Evolutionary conservation across 2,888 invertebrate species (phyloP).

Genomic region (Agapostemon virescens): DNA sequence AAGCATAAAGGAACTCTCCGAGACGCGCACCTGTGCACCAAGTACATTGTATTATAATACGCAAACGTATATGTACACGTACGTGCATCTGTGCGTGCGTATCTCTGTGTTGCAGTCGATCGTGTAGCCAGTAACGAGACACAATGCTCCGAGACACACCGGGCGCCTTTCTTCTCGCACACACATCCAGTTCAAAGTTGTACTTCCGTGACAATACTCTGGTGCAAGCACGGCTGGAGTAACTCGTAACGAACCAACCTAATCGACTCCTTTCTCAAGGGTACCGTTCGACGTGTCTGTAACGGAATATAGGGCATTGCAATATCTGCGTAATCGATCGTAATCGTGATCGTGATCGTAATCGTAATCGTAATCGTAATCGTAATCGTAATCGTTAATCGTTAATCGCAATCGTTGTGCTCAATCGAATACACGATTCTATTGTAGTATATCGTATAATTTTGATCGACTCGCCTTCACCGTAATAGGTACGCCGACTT

Average conservation of each 20-base stretch:
- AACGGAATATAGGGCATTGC: conserved; percentile 14
- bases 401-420: background rate
- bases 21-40: conserved; percentile 5
- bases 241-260: background rate
- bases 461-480: background rate
- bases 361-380: background rate
- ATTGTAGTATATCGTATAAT: background rate
- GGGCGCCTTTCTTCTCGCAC: conserved; percentile 36
- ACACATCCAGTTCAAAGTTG: conserved; percentile 27
- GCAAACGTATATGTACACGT: background rate
- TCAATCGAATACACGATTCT: background rate
- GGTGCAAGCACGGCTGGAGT: background rate
- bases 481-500: background rate
- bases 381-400: background rate
- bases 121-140: conserved; percentile 22
- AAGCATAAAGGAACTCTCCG: conserved; percentile 37
- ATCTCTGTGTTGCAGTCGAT: background rate
- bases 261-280: conserved; percentile 21
- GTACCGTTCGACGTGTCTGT: background rate
- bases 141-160: background rate
- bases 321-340: conserved; percentile 20
- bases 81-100: background rate
- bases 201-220: conserved; percentile 23
- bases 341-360: background rate
- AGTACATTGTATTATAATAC: conserved; percentile 28